Evolutionary conservation across 2,888 invertebrate genomes (phyloP), one percentile per base, ranked within the genome.

Genomic region (Sympetrum striolatum): DNA sequence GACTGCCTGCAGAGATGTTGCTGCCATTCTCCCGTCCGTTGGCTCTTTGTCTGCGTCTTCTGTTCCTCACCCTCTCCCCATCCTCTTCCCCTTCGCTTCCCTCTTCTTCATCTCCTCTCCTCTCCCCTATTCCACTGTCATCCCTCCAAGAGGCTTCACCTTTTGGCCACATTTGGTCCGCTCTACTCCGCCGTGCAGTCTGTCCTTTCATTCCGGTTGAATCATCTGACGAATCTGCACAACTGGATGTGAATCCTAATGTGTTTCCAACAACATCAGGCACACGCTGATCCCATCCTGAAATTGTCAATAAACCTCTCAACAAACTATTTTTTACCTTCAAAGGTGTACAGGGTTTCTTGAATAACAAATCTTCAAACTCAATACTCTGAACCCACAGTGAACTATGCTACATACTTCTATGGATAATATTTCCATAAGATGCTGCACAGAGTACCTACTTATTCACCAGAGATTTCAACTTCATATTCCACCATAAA

Each of bases 201-300:
- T 73, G 73, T 0, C 86, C 86, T 60, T 86, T 86, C 86, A 86
- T 22, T n/a, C 60, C 60, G 2, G n/a, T n/a, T 2, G 86, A 22
- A 12, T 86, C 86, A 22, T 86, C 86, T 18, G 60, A 86, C 22
- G 60, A 58, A 37, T 86, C 86, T 37, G 58, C 58, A 37, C 60
- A 22, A 31, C 37, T 86, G 86, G 58, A 58, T 35, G 58, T n/a
- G 35, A 37, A 37, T 37, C 86, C 86, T 10, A 86, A 5, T 58
- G 86, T 64, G n/a, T 60, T 60, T 37, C 86, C 86, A 0, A 60
- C 64, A 35, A 86, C 15, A 37, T 86, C 86, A 39, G 86, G 86
- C 58, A 86, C 86, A 37, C 86, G 86, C n/a, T 86, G 60, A 22
- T 86, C 86, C 86, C 86, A 86, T 22, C 86, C 86, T 86, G n/a